Conservation (phyloP, 2,888 invertebrate species). For the Ypsolopha sequella region DNA sequence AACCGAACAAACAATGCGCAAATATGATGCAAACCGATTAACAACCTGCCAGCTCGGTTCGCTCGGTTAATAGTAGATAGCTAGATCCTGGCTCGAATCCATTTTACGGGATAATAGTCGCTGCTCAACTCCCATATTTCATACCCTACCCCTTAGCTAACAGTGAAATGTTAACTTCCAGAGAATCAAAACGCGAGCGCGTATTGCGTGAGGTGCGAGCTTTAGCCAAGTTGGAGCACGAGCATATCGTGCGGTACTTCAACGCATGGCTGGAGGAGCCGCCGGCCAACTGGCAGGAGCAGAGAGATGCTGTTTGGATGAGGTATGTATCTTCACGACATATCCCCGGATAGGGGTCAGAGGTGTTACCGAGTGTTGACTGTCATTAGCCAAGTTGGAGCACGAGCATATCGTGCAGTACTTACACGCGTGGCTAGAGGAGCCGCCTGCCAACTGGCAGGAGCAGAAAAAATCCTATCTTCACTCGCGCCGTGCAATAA, state of each 20-base stretch:
- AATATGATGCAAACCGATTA: too few relatives aligned
- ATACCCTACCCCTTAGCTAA: background rate
- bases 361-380: too few relatives aligned
- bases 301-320: conserved; percentile 76
- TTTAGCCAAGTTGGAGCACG: conserved; percentile 93
- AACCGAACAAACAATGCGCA: too few relatives aligned
- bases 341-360: too few relatives aligned
- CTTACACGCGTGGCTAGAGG: conserved; percentile 95
- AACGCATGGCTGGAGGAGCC: conserved; percentile 97
- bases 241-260: conserved; percentile 95
- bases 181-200: conserved; percentile 84
- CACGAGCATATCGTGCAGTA: conserved; percentile 97
- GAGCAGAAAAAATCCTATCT: conserved; percentile 86
- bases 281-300: conserved; percentile 89
- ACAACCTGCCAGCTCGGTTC: too few relatives aligned
- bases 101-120: too few relatives aligned
- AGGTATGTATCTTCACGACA: too few relatives aligned
- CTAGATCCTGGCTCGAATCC: too few relatives aligned
- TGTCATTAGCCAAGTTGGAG: conserved; percentile 78
- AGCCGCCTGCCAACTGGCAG: conserved; percentile 91
- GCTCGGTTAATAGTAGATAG: too few relatives aligned
- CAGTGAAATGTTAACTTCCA: conserved; percentile 26
- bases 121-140: too few relatives aligned
- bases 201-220: conserved; percentile 96
- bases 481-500: too few relatives aligned